phyloP scores from a whole-genome alignment of 1,140 invertebrate species.

The Tribolium castaneum region DNA sequence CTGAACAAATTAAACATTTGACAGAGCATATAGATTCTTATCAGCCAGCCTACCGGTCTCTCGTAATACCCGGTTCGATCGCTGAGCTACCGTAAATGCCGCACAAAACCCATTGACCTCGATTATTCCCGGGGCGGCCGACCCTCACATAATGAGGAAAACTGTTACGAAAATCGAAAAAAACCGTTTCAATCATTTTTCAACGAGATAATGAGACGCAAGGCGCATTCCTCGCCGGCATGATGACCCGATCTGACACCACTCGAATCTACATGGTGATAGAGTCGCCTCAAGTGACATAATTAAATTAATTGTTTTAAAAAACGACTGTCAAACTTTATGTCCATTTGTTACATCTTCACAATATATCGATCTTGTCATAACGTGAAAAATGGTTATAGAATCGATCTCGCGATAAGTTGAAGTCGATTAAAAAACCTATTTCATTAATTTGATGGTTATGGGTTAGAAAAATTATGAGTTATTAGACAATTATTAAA shows the following conservation, averaged over 20 bases:
- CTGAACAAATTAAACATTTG: conserved; percentile 60
- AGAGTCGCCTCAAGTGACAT: neutral
- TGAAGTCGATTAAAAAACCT: neutral
- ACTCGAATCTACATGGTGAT: neutral
- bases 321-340: neutral
- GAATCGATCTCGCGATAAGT: neutral
- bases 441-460: neutral
- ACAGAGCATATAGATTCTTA: conserved; percentile 58
- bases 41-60: conserved; percentile 53
- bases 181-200: neutral
- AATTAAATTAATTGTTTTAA: neutral
- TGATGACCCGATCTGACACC: neutral
- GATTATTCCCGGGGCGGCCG: conserved; percentile 34
- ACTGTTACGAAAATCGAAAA: neutral
- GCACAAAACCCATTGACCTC: conserved; percentile 39
- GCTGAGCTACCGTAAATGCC: conserved; percentile 44
- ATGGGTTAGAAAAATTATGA: neutral
- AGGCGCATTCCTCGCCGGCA: neutral
- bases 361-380: neutral
- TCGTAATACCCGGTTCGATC: conserved; percentile 52
- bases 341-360: neutral
- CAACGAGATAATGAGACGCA: neutral
- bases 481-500: neutral
- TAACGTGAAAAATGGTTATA: neutral
- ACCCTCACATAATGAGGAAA: neutral